phyloP scores from a whole-genome alignment of 2,888 invertebrate genomes.

The Stenoptilia bipunctidactyla region DNA sequence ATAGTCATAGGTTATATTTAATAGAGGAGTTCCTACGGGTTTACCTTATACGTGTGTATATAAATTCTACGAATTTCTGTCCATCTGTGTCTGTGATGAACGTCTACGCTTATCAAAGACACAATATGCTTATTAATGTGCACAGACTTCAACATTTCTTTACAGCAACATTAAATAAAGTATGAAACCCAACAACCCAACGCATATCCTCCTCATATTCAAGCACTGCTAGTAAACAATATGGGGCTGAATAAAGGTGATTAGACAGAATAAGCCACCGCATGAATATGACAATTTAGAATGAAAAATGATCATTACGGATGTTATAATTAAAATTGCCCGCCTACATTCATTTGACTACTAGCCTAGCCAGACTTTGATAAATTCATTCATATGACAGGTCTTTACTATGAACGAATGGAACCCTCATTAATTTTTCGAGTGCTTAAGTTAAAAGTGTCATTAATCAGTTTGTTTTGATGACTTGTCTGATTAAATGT shows the following conservation, averaged over 20 bases:
- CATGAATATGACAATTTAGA: constrained; percentile 55
- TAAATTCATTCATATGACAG: constrained; percentile 58
- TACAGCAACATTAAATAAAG: no score
- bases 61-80: no score
- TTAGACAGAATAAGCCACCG: constrained; percentile 46
- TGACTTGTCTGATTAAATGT: constrained; percentile 1
- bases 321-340: constrained; percentile 62
- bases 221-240: no score
- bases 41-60: no score
- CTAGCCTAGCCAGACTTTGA: constrained; percentile 51
- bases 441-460: background rate
- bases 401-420: constrained; percentile 28
- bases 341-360: constrained; percentile 26
- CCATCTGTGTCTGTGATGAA: no score
- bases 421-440: constrained; percentile 26
- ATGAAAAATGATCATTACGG: constrained; percentile 66
- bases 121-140: no score
- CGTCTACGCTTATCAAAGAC: no score
- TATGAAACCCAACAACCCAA: no score
- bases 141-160: no score
- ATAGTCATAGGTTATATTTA: no score
- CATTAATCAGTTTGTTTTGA: constrained; percentile 1
- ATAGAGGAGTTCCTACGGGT: no score
- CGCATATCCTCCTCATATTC: no score
- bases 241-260: constrained; percentile 48